Base-by-base conservation (phyloP, 2,113 vertebrate genomes). In the Prunella himalayana region DNA sequence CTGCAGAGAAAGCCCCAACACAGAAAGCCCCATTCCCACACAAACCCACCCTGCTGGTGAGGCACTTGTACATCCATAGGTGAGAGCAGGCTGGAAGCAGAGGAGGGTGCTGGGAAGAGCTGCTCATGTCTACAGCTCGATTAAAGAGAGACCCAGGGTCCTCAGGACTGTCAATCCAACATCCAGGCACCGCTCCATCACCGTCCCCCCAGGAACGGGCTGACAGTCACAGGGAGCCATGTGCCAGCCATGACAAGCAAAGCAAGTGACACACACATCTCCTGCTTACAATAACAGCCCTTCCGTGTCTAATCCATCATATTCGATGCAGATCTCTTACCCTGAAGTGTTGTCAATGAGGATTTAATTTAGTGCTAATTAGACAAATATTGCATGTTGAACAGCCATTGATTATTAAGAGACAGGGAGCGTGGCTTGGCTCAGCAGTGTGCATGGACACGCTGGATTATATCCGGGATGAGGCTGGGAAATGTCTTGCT, bases 331-430 rank as follows among this genome's bases (percentile, higher is more conserved):
- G 82, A 95, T 97, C 95, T 82, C 94, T 95, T 94, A 88, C 81
- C 97, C 94, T 86, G 77, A 92, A 97, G 96, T 97, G 94, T 94
- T 97, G 96, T 97, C 94, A 68, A 97, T 97, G 97, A 97, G 97
- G 92, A 98, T 97, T 97, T 98, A 98, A 98, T 98, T 98, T 97
- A 97, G 86, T 96, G 95, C 96, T 98, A 98, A 98, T 98, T 98
- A 98, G 97, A 98, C 97, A 98, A 98, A 98, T 98, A 97, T 91
- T 82, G 70, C 95, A 95, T 63, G 90, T 97, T 97, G 87, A 98
- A 97, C 95, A 97, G 81, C 94, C 98, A 98, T 95, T 97, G 98
- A 98, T 98, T 98, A 97, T 94, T 89, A 98, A 97, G 96, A 97
- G 94, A 96, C 94, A 93, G 94, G 90, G 77, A 95, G 72, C 25